These are phyloP conservation scores for Anguilla japonica DNA, from an alignment of 2,113 vertebrate genomes.

Conservation along the genomic window DNA sequence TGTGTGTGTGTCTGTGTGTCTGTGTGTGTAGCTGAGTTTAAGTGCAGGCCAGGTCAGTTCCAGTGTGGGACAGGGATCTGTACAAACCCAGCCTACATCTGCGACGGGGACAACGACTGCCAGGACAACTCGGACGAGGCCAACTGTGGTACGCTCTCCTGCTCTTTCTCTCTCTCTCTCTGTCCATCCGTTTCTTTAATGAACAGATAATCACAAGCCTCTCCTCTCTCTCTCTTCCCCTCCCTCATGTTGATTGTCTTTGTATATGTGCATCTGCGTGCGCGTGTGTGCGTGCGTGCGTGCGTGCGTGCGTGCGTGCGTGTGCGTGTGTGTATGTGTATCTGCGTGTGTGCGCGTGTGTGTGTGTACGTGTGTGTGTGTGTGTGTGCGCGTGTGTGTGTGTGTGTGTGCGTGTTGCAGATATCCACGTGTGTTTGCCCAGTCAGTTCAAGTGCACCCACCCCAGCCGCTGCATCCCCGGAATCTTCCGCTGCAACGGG, in stretches of 20 bases:
- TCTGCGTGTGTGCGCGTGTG: neutral
- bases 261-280: no score
- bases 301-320: no score
- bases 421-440: conserved; percentile 94
- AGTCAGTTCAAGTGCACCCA: conserved; percentile 97
- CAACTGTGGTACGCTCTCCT: conserved; percentile 80
- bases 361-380: neutral
- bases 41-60: conserved; percentile 93
- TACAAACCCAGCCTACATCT: conserved; percentile 98
- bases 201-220: neutral
- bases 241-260: neutral
- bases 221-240: neutral
- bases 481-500: conserved; percentile 95
- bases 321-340: no score
- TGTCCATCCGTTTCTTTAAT: neutral
- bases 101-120: conserved; percentile 96
- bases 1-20: neutral
- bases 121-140: conserved; percentile 94
- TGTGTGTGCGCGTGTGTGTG: neutral
- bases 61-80: conserved; percentile 96
- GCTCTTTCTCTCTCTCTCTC: neutral
- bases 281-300: no score
- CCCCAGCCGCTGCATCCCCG: conserved; percentile 93
- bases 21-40: conserved; percentile 81
- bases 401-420: conserved; percentile 56